Evolutionary conservation across 2,888 invertebrate genomes (phyloP), one percentile per base, ranked within the genome.

Genomic region (Pyrochroa serraticornis): DNA sequence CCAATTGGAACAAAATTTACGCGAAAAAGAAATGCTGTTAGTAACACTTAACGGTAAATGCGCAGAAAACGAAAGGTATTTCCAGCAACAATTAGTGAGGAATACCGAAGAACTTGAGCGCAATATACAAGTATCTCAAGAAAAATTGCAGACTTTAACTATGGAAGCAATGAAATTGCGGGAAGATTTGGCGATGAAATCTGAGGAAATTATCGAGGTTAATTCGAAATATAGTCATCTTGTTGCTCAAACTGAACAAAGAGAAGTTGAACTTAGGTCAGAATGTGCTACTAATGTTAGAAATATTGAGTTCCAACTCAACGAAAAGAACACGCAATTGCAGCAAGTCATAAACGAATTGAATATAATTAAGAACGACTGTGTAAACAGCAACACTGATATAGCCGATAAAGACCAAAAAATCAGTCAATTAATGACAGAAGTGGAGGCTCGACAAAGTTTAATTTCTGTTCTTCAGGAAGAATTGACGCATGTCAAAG

Each of bases 281-380:
- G 80, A 81, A 64, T 79, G 81, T 71, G 78, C 80, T 38, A 69
- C 79, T 37, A 82, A 84, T 69, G 70, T 82, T 48, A 80, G 80
- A 65, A 77, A 44, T 22, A 42, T 66, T 12, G 50, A 62, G 36
- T 48, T 56, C n/a, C 47, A 56, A 35, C 3, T 56, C 5, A 31
- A 43, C n/a, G 69, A 70, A 32, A 68, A 67, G 38, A 63, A 68
- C 30, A 63, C 63, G n/a, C 41, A 68, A 9, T 59, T 65, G 9
- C 58, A 65, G 44, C 64, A 71, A 42, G 38, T 70, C 3, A 59
- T 66, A 14, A 60, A 59, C 9, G 66, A 73, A 46, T 56, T 71
- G 1, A 76, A 73, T 62, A 80, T 79, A 75, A 14, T 69, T 1
- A 63, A 60, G 43, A 49, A 52, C 9, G 53, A 72, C 49, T 71